These are phyloP conservation scores for Aurelia aurita DNA, from an alignment of 30 jellyfish, hydroid and myxozoan genomes.

Conservation along the genomic window DNA sequence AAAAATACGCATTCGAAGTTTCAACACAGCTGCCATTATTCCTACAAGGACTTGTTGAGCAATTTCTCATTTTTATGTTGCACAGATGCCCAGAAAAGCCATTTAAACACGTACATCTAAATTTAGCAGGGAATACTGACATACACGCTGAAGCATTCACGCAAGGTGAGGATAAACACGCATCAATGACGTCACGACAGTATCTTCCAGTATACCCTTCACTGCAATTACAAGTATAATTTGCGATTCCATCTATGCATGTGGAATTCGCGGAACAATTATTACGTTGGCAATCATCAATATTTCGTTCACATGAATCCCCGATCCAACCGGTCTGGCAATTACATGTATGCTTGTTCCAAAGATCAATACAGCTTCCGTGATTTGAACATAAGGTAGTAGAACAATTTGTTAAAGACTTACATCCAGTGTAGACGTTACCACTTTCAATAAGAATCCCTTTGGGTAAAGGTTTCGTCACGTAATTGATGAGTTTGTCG, in stretches of 20 bases:
- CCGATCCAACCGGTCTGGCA: conserved; percentile 86
- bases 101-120: conserved; percentile 37
- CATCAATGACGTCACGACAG: conserved; percentile 39
- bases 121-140: conserved; percentile 36
- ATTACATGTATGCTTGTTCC: conserved; percentile 47
- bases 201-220: conserved; percentile 71
- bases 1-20: conserved; percentile 40
- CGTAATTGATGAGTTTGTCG: conserved; percentile 55
- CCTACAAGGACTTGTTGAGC: conserved; percentile 51
- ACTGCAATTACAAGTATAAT: conserved; percentile 54
- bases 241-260: conserved; percentile 69
- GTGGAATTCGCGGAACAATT: conserved; percentile 53
- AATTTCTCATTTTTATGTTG: conserved; percentile 37
- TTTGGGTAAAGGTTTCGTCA: not conserved
- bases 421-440: conserved; percentile 14
- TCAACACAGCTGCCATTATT: conserved; percentile 55
- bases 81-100: conserved; percentile 55
- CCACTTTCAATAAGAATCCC: conserved; percentile 30
- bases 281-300: conserved; percentile 62
- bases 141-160: conserved; percentile 38
- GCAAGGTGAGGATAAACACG: conserved; percentile 41
- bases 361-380: conserved; percentile 56
- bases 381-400: conserved; percentile 59
- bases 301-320: conserved; percentile 46
- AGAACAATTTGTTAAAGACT: conserved; percentile 49